Evolutionary conservation across 2,888 invertebrate genomes (phyloP), one percentile per base, ranked within the genome.

Genomic region (Terebella lapidaria): DNA sequence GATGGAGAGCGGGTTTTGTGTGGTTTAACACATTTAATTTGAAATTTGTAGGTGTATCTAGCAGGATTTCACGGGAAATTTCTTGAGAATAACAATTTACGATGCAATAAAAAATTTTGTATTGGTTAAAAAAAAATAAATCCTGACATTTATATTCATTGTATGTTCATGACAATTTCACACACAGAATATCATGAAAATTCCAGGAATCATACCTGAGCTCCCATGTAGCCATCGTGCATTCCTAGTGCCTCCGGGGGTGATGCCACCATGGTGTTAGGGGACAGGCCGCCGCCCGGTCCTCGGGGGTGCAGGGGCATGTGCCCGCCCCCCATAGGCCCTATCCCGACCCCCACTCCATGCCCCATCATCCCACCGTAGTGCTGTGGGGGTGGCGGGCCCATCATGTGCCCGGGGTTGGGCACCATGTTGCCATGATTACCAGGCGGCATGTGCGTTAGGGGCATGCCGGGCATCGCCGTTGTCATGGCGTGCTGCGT

Each of bases 391-490:
- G 42, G 42, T n/a, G 42, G 42, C n/a, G 42, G 42, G 10, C 10
- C 10, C 42, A 35, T 35, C 42, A 35, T 35, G n/a, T 35, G 42
- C 10, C 42, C 42, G 18, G 49, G 49, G 24, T 10, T 5, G 15
- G 10, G 49, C 49, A 5, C 49, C 49, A 49, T 5, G 18, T 5
- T 49, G 49, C 18, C 49, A 5, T 10, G 15, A 24, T 49, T 10
- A n/a, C n/a, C n/a, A n/a, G n/a, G n/a, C n/a, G 49, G 49, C 49
- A 49, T 49, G 49, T 49, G 49, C 15, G 49, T 20, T 5, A 49
- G 22, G n/a, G 49, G 49, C 49, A 49, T 49, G 42, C 42, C 42
- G 42, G 42, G 42, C 10, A 35, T 35, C 10, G 10, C n/a, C 10
- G 42, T 35, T 15, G 42, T 35, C 42, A 35, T 35, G n/a, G n/a